These are phyloP conservation scores for Oryzias sinensis DNA, from an alignment of 2,797 vertebrate genomes.

Conservation along the genomic window DNA sequence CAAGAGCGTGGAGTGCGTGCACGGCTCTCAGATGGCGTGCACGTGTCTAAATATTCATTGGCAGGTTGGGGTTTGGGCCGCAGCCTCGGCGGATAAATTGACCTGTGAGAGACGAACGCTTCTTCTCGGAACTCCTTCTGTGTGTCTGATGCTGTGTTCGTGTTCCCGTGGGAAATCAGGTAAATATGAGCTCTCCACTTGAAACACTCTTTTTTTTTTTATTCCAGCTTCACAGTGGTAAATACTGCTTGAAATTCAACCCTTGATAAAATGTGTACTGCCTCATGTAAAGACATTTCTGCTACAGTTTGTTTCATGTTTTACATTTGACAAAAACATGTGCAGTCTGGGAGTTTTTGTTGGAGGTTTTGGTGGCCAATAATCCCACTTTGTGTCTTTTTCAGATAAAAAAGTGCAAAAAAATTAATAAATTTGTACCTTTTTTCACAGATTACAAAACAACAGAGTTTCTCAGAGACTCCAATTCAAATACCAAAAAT, in stretches of 20 bases:
- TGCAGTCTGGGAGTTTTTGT: background rate
- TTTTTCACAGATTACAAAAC: no score
- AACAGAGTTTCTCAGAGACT: no score
- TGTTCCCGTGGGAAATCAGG: constrained; percentile 50
- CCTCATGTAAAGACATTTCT: constrained; percentile 5
- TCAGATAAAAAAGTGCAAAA: no score
- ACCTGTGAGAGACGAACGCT: constrained; percentile 40
- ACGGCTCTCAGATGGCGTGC: background rate
- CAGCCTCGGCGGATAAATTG: constrained; percentile 54
- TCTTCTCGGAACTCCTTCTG: constrained; percentile 36
- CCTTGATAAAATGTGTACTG: constrained; percentile 25
- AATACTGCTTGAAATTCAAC: constrained; percentile 23
- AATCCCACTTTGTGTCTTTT: no score
- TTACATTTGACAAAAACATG: background rate
- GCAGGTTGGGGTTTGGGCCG: constrained; percentile 27
- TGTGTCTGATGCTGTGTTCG: constrained; percentile 45
- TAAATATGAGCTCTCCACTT: constrained; percentile 51
- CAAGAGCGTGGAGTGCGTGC: constrained; percentile 15
- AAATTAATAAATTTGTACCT: no score
- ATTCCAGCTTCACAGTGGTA: constrained; percentile 12
- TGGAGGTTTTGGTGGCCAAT: no score
- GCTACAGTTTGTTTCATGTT: constrained; percentile 8
- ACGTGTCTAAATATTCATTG: constrained; percentile 44
- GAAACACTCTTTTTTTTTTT: constrained; percentile 29
- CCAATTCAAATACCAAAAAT: no score